Evolutionary conservation across 1,140 invertebrate species (phyloP).

Genomic region (Drosophila bocqueti): DNA sequence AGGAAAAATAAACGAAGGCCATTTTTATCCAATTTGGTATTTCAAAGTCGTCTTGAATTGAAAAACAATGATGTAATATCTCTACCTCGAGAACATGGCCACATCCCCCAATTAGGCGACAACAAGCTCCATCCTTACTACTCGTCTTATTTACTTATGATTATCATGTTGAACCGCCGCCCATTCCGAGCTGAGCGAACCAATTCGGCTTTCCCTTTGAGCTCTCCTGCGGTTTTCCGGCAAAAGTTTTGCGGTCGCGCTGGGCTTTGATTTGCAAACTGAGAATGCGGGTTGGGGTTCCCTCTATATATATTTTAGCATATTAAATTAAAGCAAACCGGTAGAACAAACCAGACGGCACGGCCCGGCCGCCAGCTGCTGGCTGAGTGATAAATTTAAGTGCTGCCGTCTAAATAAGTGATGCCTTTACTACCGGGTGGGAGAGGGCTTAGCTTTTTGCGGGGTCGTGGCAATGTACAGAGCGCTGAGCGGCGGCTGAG

Average conservation of each 20-base stretch:
- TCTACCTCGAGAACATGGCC: background rate
- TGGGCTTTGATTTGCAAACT: slow-evolving; percentile 69
- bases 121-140: slow-evolving; percentile 30
- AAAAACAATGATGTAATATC: background rate
- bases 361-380: slow-evolving; percentile 29
- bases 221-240: slow-evolving; percentile 52
- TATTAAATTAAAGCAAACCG: slow-evolving; percentile 76
- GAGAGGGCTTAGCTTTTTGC: slow-evolving; percentile 31
- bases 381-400: slow-evolving; percentile 78
- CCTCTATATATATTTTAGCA: slow-evolving; percentile 64
- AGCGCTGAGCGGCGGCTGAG: slow-evolving; percentile 66
- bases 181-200: slow-evolving; percentile 1
- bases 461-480: slow-evolving; percentile 13
- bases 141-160: slow-evolving; percentile 58
- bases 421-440: slow-evolving; percentile 43
- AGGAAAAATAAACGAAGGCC: too few species aligned
- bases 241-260: slow-evolving; percentile 67
- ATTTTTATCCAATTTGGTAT: background rate
- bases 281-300: slow-evolving; percentile 49
- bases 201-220: slow-evolving; percentile 22
- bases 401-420: slow-evolving; percentile 73
- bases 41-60: background rate
- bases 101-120: slow-evolving; percentile 32
- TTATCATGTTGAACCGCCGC: slow-evolving; percentile 47
- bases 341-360: slow-evolving; percentile 20